Evolutionary conservation across 2,888 invertebrate genomes (phyloP).

Genomic region (Leptopilina drosophilae): DNA sequence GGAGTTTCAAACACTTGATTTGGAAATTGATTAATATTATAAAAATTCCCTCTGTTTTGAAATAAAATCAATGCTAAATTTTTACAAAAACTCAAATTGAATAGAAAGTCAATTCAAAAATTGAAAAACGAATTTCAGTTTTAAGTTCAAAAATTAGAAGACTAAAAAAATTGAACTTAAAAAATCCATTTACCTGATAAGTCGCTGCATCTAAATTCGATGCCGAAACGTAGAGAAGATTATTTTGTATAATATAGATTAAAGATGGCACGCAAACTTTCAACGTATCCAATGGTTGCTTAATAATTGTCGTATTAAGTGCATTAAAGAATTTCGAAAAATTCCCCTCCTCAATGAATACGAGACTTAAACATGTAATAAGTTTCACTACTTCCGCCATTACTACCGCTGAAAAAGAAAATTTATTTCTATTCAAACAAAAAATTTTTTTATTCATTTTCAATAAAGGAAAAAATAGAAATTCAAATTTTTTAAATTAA

Average conservation of each 20-base stretch:
- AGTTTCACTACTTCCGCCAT: constrained; percentile 95
- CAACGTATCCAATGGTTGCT: constrained; percentile 90
- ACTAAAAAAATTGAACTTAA: no score
- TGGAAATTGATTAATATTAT: no score
- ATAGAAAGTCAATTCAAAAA: no score
- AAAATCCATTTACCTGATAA: constrained; percentile 86
- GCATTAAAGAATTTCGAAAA: constrained; percentile 81
- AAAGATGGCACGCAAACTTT: constrained; percentile 97
- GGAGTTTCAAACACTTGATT: no score
- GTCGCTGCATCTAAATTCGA: constrained; percentile 99
- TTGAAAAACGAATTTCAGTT: no score
- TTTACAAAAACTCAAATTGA: no score
- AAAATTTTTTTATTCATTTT: neutral
- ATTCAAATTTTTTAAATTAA: no score
- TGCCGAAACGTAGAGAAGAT: constrained; percentile 96
- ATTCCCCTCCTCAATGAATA: constrained; percentile 85
- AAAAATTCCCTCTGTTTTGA: no score
- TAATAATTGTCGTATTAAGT: constrained; percentile 85
- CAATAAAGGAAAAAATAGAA: no score
- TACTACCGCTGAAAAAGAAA: constrained; percentile 86
- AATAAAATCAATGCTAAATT: no score
- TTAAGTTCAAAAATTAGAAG: no score
- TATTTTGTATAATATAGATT: constrained; percentile 97
- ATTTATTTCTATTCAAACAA: constrained; percentile 29
- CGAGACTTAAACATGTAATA: constrained; percentile 87